Evolutionary conservation across 2,113 vertebrate species (phyloP).

Genomic region (Thinocorus orbignyianus): DNA sequence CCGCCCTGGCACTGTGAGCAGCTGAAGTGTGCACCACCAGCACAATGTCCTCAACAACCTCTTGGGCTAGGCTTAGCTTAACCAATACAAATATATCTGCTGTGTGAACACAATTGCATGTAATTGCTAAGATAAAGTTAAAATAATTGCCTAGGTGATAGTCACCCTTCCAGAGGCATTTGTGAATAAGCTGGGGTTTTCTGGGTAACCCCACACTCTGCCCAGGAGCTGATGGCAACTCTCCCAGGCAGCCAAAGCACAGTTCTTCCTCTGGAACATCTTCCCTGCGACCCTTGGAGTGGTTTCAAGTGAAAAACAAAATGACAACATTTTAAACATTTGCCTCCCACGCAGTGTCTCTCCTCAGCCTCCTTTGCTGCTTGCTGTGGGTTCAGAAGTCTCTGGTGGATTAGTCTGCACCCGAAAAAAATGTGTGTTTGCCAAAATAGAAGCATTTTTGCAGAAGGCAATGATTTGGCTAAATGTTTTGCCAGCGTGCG

Average conservation of each 20-base stretch:
- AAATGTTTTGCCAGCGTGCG: neutral
- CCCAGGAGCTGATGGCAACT: neutral
- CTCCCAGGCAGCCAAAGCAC: neutral
- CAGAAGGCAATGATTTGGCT: slow-evolving; percentile 22
- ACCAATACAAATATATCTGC: neutral
- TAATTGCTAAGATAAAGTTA: neutral
- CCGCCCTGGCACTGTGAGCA: fast-evolving
- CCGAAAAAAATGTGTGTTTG: neutral
- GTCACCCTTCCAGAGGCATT: neutral
- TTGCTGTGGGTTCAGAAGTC: neutral
- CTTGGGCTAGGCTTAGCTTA: neutral
- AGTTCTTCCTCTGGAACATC: neutral
- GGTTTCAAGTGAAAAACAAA: slow-evolving; percentile 22
- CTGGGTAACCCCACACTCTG: neutral
- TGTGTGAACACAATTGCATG: neutral
- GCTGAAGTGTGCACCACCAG: neutral
- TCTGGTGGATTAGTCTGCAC: slow-evolving; percentile 10
- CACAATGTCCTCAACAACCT: neutral
- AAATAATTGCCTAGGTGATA: neutral
- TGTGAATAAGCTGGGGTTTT: neutral
- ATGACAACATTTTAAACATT: neutral
- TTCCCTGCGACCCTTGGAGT: neutral
- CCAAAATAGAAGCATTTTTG: slow-evolving; percentile 39
- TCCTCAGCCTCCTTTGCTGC: neutral
- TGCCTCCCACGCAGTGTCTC: neutral